A percentile compares a stretch with the other conserved stretches of the same genome.
These are phyloP conservation scores for Zygogramma bicolorata DNA, from an alignment of 2,888 invertebrate genomes.

Conservation along the genomic window DNA sequence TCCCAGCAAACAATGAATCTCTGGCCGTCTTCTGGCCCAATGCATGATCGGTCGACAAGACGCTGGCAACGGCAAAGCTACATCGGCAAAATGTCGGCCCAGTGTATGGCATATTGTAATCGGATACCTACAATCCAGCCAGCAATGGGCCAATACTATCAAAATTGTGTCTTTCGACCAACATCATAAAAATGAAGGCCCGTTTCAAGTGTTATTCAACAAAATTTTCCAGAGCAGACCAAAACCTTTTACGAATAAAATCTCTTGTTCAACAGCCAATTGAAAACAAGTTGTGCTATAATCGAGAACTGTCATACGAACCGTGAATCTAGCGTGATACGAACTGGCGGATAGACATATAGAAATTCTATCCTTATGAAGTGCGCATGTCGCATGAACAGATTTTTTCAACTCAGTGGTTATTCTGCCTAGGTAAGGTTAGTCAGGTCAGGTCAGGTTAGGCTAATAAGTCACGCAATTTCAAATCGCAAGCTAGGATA, in stretches of 20 bases:
- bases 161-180: conserved; percentile 3
- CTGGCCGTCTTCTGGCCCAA: too few species aligned
- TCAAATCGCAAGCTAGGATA: conserved; percentile 1
- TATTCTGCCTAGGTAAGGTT: background rate
- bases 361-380: background rate
- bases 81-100: conserved; percentile 16
- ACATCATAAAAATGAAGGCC: conserved; percentile 1
- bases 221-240: background rate
- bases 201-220: conserved; percentile 4
- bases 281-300: conserved; percentile 3
- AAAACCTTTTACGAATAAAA: background rate
- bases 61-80: conserved; percentile 11
- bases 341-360: background rate
- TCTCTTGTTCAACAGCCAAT: conserved; percentile 11
- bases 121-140: conserved; percentile 3
- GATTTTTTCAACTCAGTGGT: background rate
- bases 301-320: conserved; percentile 8
- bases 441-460: background rate
- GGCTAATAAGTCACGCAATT: background rate
- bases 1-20: too few species aligned
- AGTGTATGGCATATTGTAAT: conserved; percentile 14
- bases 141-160: conserved; percentile 10
- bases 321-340: conserved; percentile 9
- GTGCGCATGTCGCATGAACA: background rate
- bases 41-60: background rate